These are phyloP conservation scores for Colletes latitarsis DNA, from an alignment of 1,140 invertebrate genomes.

Conservation along the genomic window DNA sequence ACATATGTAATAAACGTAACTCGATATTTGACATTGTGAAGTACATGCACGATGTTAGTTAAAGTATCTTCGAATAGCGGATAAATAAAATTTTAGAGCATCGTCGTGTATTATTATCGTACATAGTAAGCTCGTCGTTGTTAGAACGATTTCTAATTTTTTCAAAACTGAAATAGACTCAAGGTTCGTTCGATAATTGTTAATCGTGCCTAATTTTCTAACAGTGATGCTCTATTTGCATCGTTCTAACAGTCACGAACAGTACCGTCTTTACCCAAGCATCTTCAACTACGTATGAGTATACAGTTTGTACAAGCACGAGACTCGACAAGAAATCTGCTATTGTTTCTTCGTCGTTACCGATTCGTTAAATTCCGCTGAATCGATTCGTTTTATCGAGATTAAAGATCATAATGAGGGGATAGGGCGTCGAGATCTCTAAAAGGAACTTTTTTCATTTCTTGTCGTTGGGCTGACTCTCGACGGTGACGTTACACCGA, in stretches of 20 bases:
- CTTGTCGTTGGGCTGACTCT: conserved; percentile 50
- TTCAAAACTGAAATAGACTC: neutral
- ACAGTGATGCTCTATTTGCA: too few relatives aligned
- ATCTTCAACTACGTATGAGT: neutral
- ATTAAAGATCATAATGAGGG: neutral
- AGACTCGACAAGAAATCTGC: neutral
- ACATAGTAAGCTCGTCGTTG: neutral
- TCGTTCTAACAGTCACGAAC: neutral
- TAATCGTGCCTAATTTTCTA: too few relatives aligned
- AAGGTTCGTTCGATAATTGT: too few relatives aligned
- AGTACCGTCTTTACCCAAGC: neutral
- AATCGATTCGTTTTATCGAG: neutral
- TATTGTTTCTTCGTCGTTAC: neutral
- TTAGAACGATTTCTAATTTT: neutral
- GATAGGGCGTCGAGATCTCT: conserved; percentile 24
- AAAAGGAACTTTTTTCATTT: conserved; percentile 30
- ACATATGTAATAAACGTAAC: conserved; percentile 15
- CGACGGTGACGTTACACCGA: conserved; percentile 58
- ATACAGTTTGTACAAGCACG: neutral
- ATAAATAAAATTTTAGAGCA: neutral
- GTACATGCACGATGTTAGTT: conserved; percentile 36
- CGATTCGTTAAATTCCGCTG: neutral
- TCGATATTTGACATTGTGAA: conserved; percentile 22
- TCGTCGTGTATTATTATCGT: too few relatives aligned
- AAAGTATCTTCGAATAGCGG: neutral